Base-by-base conservation (phyloP, 2,797 vertebrate genomes). In the Tadarida brasiliensis region DNA sequence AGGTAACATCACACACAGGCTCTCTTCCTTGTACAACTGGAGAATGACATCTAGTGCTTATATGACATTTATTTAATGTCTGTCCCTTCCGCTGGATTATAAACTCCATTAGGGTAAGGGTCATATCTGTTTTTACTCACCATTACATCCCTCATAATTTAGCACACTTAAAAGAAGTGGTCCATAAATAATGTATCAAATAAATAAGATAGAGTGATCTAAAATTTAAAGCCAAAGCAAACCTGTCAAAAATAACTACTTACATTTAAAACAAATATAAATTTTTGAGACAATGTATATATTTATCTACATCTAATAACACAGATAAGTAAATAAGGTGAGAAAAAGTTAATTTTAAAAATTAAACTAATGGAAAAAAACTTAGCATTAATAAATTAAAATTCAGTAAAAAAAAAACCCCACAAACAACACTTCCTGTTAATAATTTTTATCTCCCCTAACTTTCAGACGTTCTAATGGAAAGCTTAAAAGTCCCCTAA, bases 221-320 rank as follows among this genome's bases (percentile, higher is more conserved):
- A 82, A 91, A 57, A 81, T 49, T 71, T 73, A 87, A 82, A 91
- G 49, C 30, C 78, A 89, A 74, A 71, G 76, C 9, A 94, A 88
- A 86, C 47, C 63, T 44, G n/a, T 61, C 63, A 61, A 81, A 81
- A 71, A 15, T 73, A 88, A 63, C 2, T 73, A 87, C 51, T 16
- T 28, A 54, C 35, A 93, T 73, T 87, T 81, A 65, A 71, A 82
- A 81, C n/a, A 87, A 39, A 56, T 56, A 65, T 22, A 73, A 4
- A 81, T 39, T 81, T 87, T 80, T 87, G 47, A 73, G 35, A 54
- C 19, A 87, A 87, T 33, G 9, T 85, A 74, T 47, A 61, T 30
- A 80, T 73, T 93, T 87, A 63, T 11, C 33, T 67, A 33, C 11
- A 24, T 78, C 51, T 68, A 54, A 71, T 71, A 71, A 57, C 30